Evolutionary conservation across 2,888 invertebrate species (phyloP), one percentile per base, ranked within the genome.

Genomic region (Troilus luridus): DNA sequence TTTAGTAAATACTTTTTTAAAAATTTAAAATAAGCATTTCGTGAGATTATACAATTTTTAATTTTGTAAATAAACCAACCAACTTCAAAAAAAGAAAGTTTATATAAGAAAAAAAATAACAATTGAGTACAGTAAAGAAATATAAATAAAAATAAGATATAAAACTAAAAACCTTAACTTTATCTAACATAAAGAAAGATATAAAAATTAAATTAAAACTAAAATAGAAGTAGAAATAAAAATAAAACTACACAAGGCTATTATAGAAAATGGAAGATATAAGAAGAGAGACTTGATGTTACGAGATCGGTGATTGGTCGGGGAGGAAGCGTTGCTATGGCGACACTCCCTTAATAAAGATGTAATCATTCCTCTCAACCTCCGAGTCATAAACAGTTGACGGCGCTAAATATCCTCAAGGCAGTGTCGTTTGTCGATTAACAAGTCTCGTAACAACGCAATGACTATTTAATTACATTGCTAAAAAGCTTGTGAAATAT

Each of bases 231-330:
- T n/a, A n/a, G n/a, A 56, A 56, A 81, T 54, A 56, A 81, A 56
- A 85, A 77, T 24, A 41, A 17, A 9, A 72, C 24, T 12, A 3
- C 5, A 41, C 41, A 27, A 12, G 77, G 17, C 41, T 77, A 77
- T 77, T 77, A 77, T 17, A 77, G 6, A 56, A 54, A 81, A 5
- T n/a, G 11, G 21, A 85, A 85, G 56, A 85, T 85, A 85, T 58
- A 56, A 85, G 56, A 81, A 77, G 72, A 27, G 56, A 56, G 56
- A 6, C n/a, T 10, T 19, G 54, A 54, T 81, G 3, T 19, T 10
- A 81, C 9, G 56, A n/a, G 95, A 88, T 56, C 88, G 58, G 88
- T 27, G 64, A 90, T 67, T 88, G 85, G 88, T 62, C 17, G 88
- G 27, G 21, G 77, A 19, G 85, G 62, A 90, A 60, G 24, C 81